Percentiles rank a stretch among this genome's conserved stretches.
These are phyloP conservation scores for Noctua janthe DNA, from an alignment of 2,888 invertebrate genomes.

Conservation along the genomic window DNA sequence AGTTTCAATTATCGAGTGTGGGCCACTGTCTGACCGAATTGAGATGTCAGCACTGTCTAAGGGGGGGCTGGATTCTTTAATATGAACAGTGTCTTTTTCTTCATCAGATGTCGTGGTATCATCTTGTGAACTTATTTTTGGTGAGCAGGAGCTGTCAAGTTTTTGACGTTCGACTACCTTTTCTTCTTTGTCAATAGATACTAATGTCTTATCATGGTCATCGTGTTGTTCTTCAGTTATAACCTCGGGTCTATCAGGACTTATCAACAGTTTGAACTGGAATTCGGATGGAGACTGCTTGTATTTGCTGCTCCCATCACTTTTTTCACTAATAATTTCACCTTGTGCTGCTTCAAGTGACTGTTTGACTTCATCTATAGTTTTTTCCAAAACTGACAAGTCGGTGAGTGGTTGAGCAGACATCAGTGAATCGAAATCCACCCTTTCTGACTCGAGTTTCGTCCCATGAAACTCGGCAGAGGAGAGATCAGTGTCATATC, in stretches of 20 bases:
- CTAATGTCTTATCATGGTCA: constrained; percentile 79
- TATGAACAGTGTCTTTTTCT: constrained; percentile 85
- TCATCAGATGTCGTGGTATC: constrained; percentile 90
- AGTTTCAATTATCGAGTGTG: constrained; percentile 88
- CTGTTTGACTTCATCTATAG: constrained; percentile 93
- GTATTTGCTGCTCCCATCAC: constrained; percentile 92
- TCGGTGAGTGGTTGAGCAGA: constrained; percentile 88
- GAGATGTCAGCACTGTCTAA: constrained; percentile 84
- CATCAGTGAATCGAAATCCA: constrained; percentile 88
- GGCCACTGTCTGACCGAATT: constrained; percentile 87
- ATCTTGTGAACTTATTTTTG: constrained; percentile 85
- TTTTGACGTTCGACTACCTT: constrained; percentile 80
- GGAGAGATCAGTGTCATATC: constrained; percentile 92
- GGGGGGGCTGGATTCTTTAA: constrained; percentile 86
- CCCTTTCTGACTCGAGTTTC: constrained; percentile 89
- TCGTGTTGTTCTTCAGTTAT: constrained; percentile 91
- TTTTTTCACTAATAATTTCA: constrained; percentile 92
- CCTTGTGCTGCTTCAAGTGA: constrained; percentile 93
- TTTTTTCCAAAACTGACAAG: constrained; percentile 92
- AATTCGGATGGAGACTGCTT: constrained; percentile 94
- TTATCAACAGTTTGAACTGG: constrained; percentile 92
- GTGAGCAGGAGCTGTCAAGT: constrained; percentile 81
- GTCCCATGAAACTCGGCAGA: constrained; percentile 91
- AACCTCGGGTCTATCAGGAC: constrained; percentile 89
- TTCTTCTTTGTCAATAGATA: constrained; percentile 74